These are phyloP conservation scores for Eupithecia vulgata DNA, from an alignment of 2,888 invertebrate species.

Conservation along the genomic window DNA sequence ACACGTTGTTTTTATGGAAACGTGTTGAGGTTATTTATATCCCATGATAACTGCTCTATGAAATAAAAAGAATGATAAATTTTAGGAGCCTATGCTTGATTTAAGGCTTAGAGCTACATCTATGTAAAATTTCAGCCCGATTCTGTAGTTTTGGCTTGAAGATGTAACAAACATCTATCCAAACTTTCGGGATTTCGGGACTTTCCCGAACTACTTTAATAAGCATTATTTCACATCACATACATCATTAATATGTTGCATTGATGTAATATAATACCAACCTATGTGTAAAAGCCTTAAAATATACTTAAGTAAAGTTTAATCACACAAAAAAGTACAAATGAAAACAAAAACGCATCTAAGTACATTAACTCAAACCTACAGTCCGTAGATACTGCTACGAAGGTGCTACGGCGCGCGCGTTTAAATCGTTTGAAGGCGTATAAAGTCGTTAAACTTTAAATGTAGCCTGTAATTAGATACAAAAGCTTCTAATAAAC, in stretches of 20 bases:
- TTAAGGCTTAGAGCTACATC: no score
- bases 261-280: not conserved
- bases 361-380: not conserved
- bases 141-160: no score
- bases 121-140: no score
- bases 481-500: not conserved
- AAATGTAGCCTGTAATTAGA: not conserved
- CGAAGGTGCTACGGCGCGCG: constrained; percentile 40
- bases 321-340: not conserved
- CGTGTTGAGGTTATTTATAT: no score
- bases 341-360: not conserved
- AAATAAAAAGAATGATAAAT: no score
- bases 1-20: no score
- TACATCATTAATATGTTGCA: not conserved
- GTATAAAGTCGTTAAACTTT: not conserved
- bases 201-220: not conserved
- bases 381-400: constrained; percentile 29
- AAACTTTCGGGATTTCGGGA: no score
- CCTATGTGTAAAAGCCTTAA: not conserved
- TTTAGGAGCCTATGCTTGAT: no score
- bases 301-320: not conserved
- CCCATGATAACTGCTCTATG: no score
- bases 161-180: no score
- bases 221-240: not conserved
- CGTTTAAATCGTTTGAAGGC: constrained; percentile 59